A percentile compares a stretch with the other conserved stretches of the same genome.
Evolutionary conservation across 2,888 invertebrate species (phyloP).

Genomic region (Augochlorella aurata): DNA sequence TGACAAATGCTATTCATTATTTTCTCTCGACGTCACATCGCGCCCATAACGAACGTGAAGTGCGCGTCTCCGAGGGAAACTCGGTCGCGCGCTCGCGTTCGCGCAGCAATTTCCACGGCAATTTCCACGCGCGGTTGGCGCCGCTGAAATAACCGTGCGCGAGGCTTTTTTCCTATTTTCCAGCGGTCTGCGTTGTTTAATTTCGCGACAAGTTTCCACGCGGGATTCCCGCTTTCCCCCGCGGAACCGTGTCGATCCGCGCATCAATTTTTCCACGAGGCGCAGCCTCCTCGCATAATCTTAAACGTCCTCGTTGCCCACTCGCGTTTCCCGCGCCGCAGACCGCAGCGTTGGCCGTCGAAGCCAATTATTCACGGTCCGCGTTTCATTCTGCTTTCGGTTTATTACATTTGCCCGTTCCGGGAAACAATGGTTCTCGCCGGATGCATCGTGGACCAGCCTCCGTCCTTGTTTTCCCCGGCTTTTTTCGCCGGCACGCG

Average conservation of each 20-base stretch:
- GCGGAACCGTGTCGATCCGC: not conserved
- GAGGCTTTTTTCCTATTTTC: not conserved
- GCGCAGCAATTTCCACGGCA: not conserved
- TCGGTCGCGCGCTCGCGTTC: not conserved
- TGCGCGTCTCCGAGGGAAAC: not conserved
- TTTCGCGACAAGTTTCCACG: not conserved
- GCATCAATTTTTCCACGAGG: not conserved
- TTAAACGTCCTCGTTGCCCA: not conserved
- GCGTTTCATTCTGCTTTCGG: not conserved
- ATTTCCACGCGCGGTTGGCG: not conserved
- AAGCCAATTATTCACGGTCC: not conserved
- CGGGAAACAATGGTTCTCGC: not conserved
- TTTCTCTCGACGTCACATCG: not conserved
- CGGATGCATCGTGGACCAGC: not conserved
- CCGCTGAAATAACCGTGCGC: not conserved
- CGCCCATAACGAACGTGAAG: not conserved
- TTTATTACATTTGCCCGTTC: conserved; percentile 1
- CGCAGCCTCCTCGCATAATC: not conserved
- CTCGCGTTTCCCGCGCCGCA: not conserved
- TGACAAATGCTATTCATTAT: not conserved
- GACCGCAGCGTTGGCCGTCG: not conserved
- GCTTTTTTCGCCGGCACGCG: not conserved
- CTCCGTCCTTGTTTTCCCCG: not conserved
- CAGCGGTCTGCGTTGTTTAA: not conserved
- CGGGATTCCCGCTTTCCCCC: not conserved